A percentile compares a stretch with the other conserved stretches of the same genome.
Conservation (phyloP, 1,140 invertebrate genomes). For the Sitodiplosis mosellana region DNA sequence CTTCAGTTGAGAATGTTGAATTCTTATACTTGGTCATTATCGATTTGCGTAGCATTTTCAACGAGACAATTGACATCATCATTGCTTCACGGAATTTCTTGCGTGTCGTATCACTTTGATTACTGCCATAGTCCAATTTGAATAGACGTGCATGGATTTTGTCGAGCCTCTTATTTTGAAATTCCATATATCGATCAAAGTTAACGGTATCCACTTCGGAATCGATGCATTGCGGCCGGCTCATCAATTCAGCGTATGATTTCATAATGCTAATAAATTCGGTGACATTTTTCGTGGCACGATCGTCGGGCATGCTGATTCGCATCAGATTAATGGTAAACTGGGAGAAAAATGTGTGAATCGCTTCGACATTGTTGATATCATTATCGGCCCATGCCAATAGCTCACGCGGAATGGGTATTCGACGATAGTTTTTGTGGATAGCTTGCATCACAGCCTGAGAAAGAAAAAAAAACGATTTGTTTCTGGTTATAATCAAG, state of each 20-base stretch:
- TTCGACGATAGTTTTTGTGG: too few relatives aligned
- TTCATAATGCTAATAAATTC: too few relatives aligned
- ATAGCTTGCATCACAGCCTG: neutral
- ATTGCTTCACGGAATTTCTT: neutral
- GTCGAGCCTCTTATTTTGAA: neutral
- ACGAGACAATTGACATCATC: neutral
- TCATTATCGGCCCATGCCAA: too few relatives aligned
- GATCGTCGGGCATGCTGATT: too few relatives aligned
- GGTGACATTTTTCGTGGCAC: too few relatives aligned
- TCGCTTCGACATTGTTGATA: too few relatives aligned
- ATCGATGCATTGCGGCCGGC: neutral
- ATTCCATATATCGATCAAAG: neutral
- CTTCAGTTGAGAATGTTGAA: neutral
- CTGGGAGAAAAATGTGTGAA: too few relatives aligned
- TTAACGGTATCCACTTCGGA: neutral
- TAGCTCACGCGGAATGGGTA: too few relatives aligned
- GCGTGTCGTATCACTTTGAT: neutral
- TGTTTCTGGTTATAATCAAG: neutral
- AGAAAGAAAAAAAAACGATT: neutral
- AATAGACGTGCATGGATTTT: neutral
- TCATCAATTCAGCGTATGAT: neutral
- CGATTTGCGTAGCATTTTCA: constrained; percentile 1
- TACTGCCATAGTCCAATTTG: neutral
- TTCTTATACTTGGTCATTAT: neutral
- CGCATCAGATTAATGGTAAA: too few relatives aligned